Evolutionary conservation across 1,140 invertebrate genomes (phyloP), one percentile per base, ranked within the genome.

Genomic region (Scaptomyza montana): DNA sequence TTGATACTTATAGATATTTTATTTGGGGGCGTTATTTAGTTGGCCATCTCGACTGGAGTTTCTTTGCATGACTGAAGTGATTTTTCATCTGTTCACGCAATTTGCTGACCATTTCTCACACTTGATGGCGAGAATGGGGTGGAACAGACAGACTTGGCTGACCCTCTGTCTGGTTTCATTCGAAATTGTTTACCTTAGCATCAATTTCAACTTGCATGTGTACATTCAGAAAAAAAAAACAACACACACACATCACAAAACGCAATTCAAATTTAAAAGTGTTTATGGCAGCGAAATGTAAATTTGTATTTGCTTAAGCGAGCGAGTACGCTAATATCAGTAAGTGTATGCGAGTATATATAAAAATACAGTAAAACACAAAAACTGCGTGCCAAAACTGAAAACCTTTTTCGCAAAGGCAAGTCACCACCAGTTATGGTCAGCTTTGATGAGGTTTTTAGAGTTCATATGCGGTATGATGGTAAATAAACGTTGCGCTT

Each of bases 201-300:
- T 90, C 89, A 90, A 90, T 90, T 90, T 90, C 89, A 90, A 90
- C 90, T 90, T 90, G 67, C 89, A 89, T 90, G 77, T 72, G 63
- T 36, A 70, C 49, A 66, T 39, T 25, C 13, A 67, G 2, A 33
- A 33, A 4, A 76, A 51, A 71, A 72, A 66, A 55, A 16, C 1
- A 43, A 47, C 30, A 33, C 30, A 33, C 30, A 33, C 30, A 33
- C 30, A 33, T 25, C 30, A 56, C 55, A 72, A 69, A 76, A 65
- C 54, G 62, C 77, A 80, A 82, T 86, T 87, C 72, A 80, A 87
- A 90, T 90, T 90, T 89, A 89, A 91, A 91, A 91, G 81, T 91
- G 90, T 91, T 91, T 91, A 91, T 91, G 89, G 86, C 90, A 91
- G 90, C 90, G 89, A 91, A 91, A 91, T 91, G 90, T 90, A 91